phyloP scores from a whole-genome alignment of 2,797 vertebrate genomes.

The Carcharodon carcharias region DNA sequence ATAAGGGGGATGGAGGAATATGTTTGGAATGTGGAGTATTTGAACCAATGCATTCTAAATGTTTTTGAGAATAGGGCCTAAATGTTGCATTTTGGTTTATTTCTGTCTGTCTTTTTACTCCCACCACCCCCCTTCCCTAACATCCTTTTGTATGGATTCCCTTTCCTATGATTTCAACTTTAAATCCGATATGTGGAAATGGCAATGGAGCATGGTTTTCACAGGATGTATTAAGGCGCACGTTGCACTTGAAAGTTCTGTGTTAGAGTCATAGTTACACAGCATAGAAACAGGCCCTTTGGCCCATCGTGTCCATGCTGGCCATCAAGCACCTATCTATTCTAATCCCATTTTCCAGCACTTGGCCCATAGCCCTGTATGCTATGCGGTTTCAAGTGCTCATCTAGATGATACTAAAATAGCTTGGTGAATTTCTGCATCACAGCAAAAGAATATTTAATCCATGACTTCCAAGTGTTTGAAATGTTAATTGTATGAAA shows the following conservation, averaged over 20 bases:
- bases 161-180: too few relatives aligned
- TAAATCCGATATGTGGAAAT: not conserved
- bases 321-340: too few relatives aligned
- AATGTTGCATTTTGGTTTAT: not conserved
- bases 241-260: not conserved
- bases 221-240: not conserved
- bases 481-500: not conserved
- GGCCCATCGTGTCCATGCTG: too few relatives aligned
- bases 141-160: not conserved
- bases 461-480: not conserved
- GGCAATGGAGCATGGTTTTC: not conserved
- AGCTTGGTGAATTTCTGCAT: not conserved
- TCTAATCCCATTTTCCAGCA: too few relatives aligned
- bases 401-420: too few relatives aligned
- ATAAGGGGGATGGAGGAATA: not conserved
- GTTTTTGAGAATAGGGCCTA: not conserved
- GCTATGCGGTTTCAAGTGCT: too few relatives aligned
- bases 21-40: constrained; percentile 29
- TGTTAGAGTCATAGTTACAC: too few relatives aligned
- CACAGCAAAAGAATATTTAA: not conserved
- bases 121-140: not conserved
- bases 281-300: too few relatives aligned
- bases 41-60: not conserved
- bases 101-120: not conserved
- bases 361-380: too few relatives aligned